Evolutionary conservation across 2,113 vertebrate species (phyloP), one percentile per base, ranked within the genome.

Genomic region (Trichechus manatus): DNA sequence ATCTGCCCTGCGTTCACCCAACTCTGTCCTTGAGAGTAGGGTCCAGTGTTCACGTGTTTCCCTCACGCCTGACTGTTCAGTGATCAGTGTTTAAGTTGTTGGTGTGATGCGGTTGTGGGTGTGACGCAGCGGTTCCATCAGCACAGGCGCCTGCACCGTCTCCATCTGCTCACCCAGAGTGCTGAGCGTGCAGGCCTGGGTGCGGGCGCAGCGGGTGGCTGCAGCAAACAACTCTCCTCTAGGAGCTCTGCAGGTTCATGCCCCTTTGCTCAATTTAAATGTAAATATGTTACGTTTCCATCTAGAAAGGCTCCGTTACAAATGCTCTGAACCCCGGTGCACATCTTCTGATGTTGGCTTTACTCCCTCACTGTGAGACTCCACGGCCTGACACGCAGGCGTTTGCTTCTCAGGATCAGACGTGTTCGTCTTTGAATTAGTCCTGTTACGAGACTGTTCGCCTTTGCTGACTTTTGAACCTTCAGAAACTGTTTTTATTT

Each of bases 331-430:
- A n/a, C n/a, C n/a, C n/a, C n/a, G n/a, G n/a, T n/a, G 19, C 13
- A 19, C 29, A 0, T 44, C 50, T 47, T 66, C 42, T 14, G 64
- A 27, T 3, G 0, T 25, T 1, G 10, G 3, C 39, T 4, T 17
- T 2, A 5, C 9, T 78, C 20, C 5, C 47, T 22, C 36, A 15
- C 1, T 15, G 20, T 4, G 0, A 15, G 31, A 0, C n/a, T 33
- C 1, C 0, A 0, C 0, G 3, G 29, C 0, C 0, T n/a, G 0
- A 1, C 5, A 1, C 2, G 0, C 0, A 0, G 72, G 53, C 0
- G 0, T 0, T 14, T 23, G 4, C 17, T 74, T 85, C 33, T 59
- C 22, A 3, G 2, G 44, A 36, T 29, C 9, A 53, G 50, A 5
- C 14, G 6, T 25, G 19, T 53, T 70, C 11, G 6, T 29, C 27